Conservation (phyloP, 2,888 invertebrate species). For the Lasiommata megera region DNA sequence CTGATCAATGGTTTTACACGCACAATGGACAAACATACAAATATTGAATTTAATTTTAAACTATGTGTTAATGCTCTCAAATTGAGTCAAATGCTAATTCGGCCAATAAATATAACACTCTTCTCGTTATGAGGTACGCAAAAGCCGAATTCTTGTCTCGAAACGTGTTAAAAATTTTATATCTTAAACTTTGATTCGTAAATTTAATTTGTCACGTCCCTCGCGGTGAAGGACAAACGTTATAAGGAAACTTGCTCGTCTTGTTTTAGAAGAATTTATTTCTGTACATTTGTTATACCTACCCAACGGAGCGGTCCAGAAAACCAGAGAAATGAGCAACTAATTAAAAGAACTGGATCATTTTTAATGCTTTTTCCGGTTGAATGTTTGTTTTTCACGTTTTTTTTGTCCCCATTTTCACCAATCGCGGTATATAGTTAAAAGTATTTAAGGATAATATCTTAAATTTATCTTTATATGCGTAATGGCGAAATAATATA, state of each 20-base stretch:
- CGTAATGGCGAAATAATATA: too few relatives aligned
- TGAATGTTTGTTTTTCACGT: too few relatives aligned
- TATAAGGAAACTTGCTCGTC: slow-evolving; percentile 17
- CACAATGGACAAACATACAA: too few relatives aligned
- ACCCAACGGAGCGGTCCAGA: slow-evolving; percentile 2
- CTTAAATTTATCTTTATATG: too few relatives aligned
- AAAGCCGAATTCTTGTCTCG: neutral
- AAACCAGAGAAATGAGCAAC: neutral
- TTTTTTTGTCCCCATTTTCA: too few relatives aligned
- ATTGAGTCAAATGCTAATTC: too few relatives aligned
- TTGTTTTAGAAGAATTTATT: slow-evolving; percentile 11
- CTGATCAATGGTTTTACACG: too few relatives aligned
- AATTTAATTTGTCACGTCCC: slow-evolving; percentile 13
- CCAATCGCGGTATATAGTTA: too few relatives aligned
- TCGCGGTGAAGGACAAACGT: slow-evolving; percentile 11
- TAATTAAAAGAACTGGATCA: neutral
- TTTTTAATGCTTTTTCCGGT: too few relatives aligned
- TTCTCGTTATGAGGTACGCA: neutral
- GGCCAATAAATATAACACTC: neutral
- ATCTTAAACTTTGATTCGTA: slow-evolving; percentile 6
- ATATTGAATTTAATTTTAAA: too few relatives aligned
- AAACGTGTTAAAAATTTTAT: neutral
- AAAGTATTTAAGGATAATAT: too few relatives aligned
- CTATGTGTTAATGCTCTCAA: neutral
- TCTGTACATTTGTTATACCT: slow-evolving; percentile 4